Evolutionary conservation across 2,888 invertebrate genomes (phyloP), one percentile per base, ranked within the genome.

Genomic region (Rhaphigaster nebulosa): DNA sequence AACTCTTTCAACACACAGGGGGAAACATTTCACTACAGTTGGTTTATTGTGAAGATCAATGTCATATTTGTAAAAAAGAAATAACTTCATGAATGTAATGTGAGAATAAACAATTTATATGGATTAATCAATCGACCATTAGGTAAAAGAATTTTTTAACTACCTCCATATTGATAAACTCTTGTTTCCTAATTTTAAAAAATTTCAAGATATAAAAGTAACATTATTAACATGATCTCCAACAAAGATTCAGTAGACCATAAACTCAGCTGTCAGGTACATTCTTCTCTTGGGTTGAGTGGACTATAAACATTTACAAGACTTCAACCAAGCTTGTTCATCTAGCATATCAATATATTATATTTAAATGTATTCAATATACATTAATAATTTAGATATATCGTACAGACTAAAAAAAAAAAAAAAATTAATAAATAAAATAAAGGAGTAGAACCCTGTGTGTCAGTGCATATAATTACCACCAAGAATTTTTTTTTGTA

Each of bases 291-390:
- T 45, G 84, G 84, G 45, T 84, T 84, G 45, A 84, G 84, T 26
- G 45, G 3, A 5, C n/a, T 84, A 45, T 84, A 15, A 45, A 45
- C 23, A 50, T 45, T 41, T 84, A 84, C 45, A 84, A 84, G 80
- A 84, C 84, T 45, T 84, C 84, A 84, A 84, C 84, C 84, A 45
- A 84, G 84, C 84, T 45, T 84, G 45, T 41, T 84, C n/a, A 84
- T 84, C 45, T 45, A 84, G 50, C 38, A 84, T 50, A 84, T 80
- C n/a, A n/a, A 38, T 76, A 76, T 76, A 76, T n/a, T 80, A 80
- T 34, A 41, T 80, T 80, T 80, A 80, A 45, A 41, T 80, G 80
- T 13, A 41, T 26, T 80, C 26, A 45, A 41, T 20, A 26, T 23
- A 41, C 41, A 84, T n/a, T 45, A 45, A 84, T 45, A 84, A 45